Conservation (phyloP, 2,797 vertebrate genomes). For the Cercopithecus mitis region DNA sequence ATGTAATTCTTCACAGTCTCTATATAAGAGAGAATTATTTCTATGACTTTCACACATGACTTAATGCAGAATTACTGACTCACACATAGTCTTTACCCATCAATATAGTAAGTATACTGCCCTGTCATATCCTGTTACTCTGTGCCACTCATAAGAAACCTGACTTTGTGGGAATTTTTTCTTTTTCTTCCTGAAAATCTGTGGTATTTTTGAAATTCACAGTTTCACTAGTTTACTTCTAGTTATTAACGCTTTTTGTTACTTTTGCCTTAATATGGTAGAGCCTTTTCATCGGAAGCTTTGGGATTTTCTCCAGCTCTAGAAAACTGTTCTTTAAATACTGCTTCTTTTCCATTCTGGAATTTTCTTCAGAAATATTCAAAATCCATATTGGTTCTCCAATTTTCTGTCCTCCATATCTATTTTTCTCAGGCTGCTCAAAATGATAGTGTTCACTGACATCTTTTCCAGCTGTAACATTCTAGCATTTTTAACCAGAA, state of each 20-base stretch:
- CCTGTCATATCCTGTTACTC: background rate
- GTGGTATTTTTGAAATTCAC: background rate
- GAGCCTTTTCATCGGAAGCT: background rate
- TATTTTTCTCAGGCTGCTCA: background rate
- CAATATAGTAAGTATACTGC: background rate
- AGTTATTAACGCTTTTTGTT: slow-evolving; percentile 13
- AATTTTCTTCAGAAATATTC: background rate
- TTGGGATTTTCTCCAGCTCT: slow-evolving; percentile 11
- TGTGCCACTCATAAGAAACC: background rate
- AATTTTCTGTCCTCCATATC: background rate
- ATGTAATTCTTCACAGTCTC: background rate
- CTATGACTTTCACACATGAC: background rate
- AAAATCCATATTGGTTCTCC: background rate
- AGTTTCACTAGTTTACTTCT: background rate
- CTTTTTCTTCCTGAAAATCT: slow-evolving; percentile 19
- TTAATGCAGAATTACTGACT: slow-evolving; percentile 4
- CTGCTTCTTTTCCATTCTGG: background rate
- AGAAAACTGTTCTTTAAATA: background rate
- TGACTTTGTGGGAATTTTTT: background rate
- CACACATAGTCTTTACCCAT: background rate
- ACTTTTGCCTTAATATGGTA: background rate
- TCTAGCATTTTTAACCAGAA: background rate
- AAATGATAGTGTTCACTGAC: background rate
- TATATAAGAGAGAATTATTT: background rate
- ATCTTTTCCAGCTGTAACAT: background rate